Evolutionary conservation across 2,888 invertebrate genomes (phyloP).

Genomic region (Hanleya hanleyi): DNA sequence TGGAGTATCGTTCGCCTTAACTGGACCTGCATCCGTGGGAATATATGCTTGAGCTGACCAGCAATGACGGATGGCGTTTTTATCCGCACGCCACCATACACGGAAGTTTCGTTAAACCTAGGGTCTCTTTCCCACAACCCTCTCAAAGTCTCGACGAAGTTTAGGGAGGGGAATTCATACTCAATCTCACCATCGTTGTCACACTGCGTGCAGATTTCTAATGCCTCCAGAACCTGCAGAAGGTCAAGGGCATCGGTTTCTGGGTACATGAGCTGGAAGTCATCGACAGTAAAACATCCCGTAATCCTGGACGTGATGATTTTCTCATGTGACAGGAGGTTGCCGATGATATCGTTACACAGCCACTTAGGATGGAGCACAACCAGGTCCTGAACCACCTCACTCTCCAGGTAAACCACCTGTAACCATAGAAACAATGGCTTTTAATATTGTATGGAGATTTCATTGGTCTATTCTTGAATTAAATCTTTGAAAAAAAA

Average conservation of each 20-base stretch:
- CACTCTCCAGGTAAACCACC: conserved; percentile 78
- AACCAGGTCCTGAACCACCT: conserved; percentile 78
- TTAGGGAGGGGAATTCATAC: conserved; percentile 84
- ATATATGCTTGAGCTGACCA: conserved; percentile 80
- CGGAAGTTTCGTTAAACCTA: conserved; percentile 67
- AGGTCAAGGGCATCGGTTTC: conserved; percentile 82
- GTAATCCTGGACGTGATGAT: conserved; percentile 71
- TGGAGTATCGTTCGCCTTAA: conserved; percentile 75
- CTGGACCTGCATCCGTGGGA: conserved; percentile 81
- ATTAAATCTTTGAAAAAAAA: no score
- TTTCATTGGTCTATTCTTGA: no score
- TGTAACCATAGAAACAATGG: conserved; percentile 52
- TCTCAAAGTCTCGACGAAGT: conserved; percentile 79
- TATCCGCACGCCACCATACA: conserved; percentile 81
- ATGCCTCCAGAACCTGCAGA: conserved; percentile 80
- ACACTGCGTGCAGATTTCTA: conserved; percentile 82
- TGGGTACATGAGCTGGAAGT: conserved; percentile 83
- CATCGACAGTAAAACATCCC: conserved; percentile 83
- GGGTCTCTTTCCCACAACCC: conserved; percentile 80
- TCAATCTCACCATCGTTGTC: conserved; percentile 83
- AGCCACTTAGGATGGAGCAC: conserved; percentile 82
- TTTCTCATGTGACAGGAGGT: conserved; percentile 77
- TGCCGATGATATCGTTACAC: conserved; percentile 80
- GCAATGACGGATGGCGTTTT: conserved; percentile 73
- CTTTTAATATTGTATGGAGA: no score